Evolutionary conservation across 2,888 invertebrate genomes (phyloP), one percentile per base, ranked within the genome.

Genomic region (Drosophila rellima): DNA sequence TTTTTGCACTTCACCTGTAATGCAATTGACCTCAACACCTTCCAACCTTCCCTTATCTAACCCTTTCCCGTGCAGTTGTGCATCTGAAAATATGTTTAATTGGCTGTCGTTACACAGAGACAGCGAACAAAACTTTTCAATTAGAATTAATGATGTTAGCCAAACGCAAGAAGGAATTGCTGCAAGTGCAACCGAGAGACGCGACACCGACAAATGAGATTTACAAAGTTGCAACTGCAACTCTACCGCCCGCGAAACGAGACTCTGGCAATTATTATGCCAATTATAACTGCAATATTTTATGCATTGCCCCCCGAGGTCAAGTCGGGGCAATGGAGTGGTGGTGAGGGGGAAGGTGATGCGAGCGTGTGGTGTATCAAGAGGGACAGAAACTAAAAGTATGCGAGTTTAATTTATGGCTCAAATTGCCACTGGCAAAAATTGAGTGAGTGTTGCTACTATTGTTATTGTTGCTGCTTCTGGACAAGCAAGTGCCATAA

Each of bases 251-350:
- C 55, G 17, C 35, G 23, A 33, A 31, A 44, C 50, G 54, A 23
- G 39, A 50, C 55, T 50, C 35, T 57, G 3, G 45, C 60, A 71
- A 78, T 79, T 78, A 78, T 78, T 68, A 63, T 63, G 57, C 79
- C 79, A 79, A 79, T 79, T 79, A 82, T 69, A 74, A 82, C 65
- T 66, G 68, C 82, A 79, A 66, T 78, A 79, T 78, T 78, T 50
- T 45, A 50, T 66, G 44, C 62, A 29, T 45, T 39, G 45, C 47
- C 33, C 3, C 33, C 1, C 13, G 35, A 20, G 35, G 50, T 20
- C 35, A 35, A 20, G 29, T 23, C 37, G 10, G 17, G 8, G 13
- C 35, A 20, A 11, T n/a, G 6, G 33, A 23, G 17, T 15, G 37
- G n/a, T 15, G 6, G 29, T 5, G 15, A 10, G 8, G 45, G 29